Percentiles rank a stretch among this genome's conserved stretches.
Conservation (phyloP, 2,113 vertebrate species). For the Cynopterus brachyotis region DNA sequence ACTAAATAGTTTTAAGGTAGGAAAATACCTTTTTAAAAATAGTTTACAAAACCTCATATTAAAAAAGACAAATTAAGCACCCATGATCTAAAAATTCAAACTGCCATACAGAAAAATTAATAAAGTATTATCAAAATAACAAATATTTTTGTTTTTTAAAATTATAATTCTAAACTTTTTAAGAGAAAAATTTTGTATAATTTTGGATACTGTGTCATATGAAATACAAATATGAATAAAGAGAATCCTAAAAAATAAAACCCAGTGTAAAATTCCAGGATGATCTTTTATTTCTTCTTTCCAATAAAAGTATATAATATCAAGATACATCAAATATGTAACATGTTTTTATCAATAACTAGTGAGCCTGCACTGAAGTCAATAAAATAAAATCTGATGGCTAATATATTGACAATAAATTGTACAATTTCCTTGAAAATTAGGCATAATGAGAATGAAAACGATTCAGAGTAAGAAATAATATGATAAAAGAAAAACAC, state of each 20-base stretch:
- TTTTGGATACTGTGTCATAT: neutral
- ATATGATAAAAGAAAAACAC: neutral
- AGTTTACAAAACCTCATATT: neutral
- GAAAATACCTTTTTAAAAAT: neutral
- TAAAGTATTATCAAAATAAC: neutral
- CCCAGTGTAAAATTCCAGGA: neutral
- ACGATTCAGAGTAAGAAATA: neutral
- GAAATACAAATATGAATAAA: neutral
- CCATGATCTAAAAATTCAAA: slow-evolving; percentile 16
- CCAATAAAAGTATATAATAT: neutral
- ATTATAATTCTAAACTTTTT: slow-evolving; percentile 3
- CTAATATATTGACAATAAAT: neutral
- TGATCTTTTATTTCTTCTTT: neutral
- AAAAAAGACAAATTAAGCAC: neutral
- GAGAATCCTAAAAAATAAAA: neutral
- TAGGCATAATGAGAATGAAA: neutral
- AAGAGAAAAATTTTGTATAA: neutral
- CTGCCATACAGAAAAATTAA: neutral
- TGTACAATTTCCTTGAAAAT: neutral
- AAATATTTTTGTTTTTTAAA: slow-evolving; percentile 7
- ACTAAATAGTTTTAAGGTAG: neutral
- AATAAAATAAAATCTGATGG: neutral
- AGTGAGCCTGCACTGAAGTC: neutral
- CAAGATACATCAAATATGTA: neutral
- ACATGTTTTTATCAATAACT: neutral